Evolutionary conservation across 2,113 vertebrate genomes (phyloP), one percentile per base, ranked within the genome.

Genomic region (Pseudorectes ferrugineus): DNA sequence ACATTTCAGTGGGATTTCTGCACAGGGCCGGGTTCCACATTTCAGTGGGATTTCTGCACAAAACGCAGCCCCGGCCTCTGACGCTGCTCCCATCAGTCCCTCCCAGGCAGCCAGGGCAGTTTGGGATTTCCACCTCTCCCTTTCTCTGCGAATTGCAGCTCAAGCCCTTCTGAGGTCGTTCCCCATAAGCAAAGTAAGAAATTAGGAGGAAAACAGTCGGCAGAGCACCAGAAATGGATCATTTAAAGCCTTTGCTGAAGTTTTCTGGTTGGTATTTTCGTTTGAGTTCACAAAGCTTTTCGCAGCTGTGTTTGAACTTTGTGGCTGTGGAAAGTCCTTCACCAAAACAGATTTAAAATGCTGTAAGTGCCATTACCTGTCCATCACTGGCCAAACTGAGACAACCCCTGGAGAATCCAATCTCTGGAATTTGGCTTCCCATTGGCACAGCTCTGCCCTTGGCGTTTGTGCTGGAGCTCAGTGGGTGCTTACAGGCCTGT

Each of bases 71-170:
- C 73, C 9, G 0, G 5, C 3, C 3, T 0, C 12, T 3, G 36
- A 0, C 14, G 0, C 29, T 2, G 43, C 35, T 54, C 40, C 13
- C 4, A 0, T 0, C 31, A 1, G 11, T 0, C 24, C 4, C 0
- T 1, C 7, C 10, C 74, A 0, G 31, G 35, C 40, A 23, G 11
- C 5, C 22, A 1, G 14, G 11, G n/a, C 4, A 5, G 5, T 28
- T 46, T 8, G 12, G 5, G 3, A 3, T 40, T 25, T 6, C 2
- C 15, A 11, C 2, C 67, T 24, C 58, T 24, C 52, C 46, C n/a
- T 52, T 28, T 6, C 62, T 3, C 14, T 2, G 0, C 0, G 3
- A 29, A 8, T 10, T 14, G 14, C 73, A n/a, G 17, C 35, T 51
- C 28, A 12, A 6, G 8, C 38, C 16, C 19, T 38, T 7, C 92